Base-by-base conservation (phyloP, 2,113 vertebrate species). In the Lanius collurio region DNA sequence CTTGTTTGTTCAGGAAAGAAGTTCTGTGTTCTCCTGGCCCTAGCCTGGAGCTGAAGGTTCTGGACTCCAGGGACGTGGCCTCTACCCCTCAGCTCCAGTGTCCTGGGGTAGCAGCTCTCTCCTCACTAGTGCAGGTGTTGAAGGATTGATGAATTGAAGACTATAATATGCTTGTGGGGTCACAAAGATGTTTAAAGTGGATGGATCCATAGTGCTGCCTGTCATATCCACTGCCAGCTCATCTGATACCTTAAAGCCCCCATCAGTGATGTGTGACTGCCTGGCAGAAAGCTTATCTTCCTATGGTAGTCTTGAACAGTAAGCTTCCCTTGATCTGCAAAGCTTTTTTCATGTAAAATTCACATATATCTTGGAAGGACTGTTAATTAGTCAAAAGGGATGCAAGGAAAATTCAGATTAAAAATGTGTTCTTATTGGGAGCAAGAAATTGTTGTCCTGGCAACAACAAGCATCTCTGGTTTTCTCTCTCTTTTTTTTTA, bases 61-160 rank as follows among this genome's bases (percentile, higher is more conserved):
- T 2, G 4, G 63, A 4, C 52, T 11, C 2, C 0, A 5, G 35
- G 55, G 47, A 55, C 0, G 0, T 11, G 50, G 24, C 10, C 35
- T 50, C 23, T 55, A 1, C 74, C 27, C 46, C 47, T 44, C 57
- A 41, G 73, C 37, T 73, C n/a, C 42, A 26, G 6, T 6, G 28
- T 39, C 33, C 21, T 39, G 46, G 41, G 42, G 56, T 26, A 68
- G 69, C 73, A 81, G 52, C 22, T 90, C 39, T 77, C 17, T 24
- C 27, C 27, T 89, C 35, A 1, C 47, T 53, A 15, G 13, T 12
- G 49, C 41, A 28, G 17, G 9, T 39, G 33, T 39, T 57, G 75
- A 41, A 62, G 49, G 41, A 30, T 74, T 69, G 49, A 65, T 50
- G 53, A 62, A 27, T 14, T 69, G 55, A 30, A 84, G 56, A 42